Percentiles rank a stretch among this genome's conserved stretches.
Conservation (phyloP, 2,797 vertebrate species). For the Threskiornis aethiopicus region DNA sequence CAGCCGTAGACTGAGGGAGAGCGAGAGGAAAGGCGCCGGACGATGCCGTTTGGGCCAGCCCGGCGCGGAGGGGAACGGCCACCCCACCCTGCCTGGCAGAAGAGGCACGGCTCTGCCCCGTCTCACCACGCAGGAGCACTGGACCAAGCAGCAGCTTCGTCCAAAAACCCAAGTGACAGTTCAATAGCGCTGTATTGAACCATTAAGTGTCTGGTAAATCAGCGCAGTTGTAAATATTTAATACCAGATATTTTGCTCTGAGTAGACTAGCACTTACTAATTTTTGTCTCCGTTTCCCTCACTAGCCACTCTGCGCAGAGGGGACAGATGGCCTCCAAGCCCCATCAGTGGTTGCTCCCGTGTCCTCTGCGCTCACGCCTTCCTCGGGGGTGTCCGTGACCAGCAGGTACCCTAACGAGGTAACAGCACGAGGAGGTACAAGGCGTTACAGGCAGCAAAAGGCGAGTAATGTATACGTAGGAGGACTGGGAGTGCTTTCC, state of each 20-base stretch:
- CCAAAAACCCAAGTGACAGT: background rate
- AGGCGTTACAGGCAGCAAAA: background rate
- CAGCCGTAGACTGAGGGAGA: rapidly evolving
- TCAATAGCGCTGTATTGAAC: rapidly evolving
- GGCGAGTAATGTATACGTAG: rapidly evolving
- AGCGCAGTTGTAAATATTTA: background rate
- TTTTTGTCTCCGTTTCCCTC: background rate
- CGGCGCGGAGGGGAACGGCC: no score
- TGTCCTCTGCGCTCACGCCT: rapidly evolving
- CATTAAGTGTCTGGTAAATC: background rate
- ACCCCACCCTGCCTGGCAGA: no score
- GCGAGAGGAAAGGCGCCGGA: rapidly evolving
- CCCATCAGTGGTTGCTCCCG: background rate
- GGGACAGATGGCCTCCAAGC: background rate
- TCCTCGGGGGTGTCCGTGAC: rapidly evolving
- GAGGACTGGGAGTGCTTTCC: background rate
- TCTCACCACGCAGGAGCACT: background rate
- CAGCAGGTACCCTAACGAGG: rapidly evolving
- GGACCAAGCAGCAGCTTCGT: background rate
- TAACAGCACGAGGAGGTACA: background rate
- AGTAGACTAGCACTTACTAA: background rate
- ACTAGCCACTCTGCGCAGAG: background rate
- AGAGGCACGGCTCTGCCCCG: background rate
- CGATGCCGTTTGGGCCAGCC: background rate
- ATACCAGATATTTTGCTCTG: background rate